Evolutionary conservation across 2,888 invertebrate genomes (phyloP), one percentile per base, ranked within the genome.

Genomic region (Pseudococcus viburni): DNA sequence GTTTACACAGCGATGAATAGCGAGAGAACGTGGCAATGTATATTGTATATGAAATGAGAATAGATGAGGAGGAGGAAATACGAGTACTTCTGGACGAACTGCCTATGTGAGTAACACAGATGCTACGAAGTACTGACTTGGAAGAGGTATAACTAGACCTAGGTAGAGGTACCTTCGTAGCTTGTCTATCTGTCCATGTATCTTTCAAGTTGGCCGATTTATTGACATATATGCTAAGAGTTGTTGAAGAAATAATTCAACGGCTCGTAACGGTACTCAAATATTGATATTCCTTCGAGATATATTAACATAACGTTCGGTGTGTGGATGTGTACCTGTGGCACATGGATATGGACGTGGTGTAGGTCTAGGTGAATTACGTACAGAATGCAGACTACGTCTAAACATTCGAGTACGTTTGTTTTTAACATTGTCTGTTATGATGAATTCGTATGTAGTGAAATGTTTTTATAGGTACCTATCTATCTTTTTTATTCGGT

Each of bases 241-340:
- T 73, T 73, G 73, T 73, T 73, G n/a, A 26, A 73, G 73, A 39
- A 73, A 39, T 73, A 73, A 73, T 73, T 73, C 33, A 73, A 73
- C 33, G 33, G 73, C 19, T 73, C 33, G 8, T 73, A 73, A 73
- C 73, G 73, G 73, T 26, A 73, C 73, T 39, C 26, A 2, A 73
- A 73, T 73, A 73, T 73, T 33, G 73, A 73, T 73, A 73, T 73
- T 33, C 73, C 73, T 73, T 73, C 39, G 17, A 73, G 73, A 33
- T 73, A 33, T 73, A 73, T 73, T 59, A 59, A 59, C 59, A 59
- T 59, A 59, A 59, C 19, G 59, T 19, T 73, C 15, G 73, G 73
- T 12, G 33, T 73, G 17, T 73, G 9, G 73, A 33, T 12, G 33
- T 73, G 17, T 73, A 33, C 73, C 15, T 12, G 55, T 55, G 17